Conservation (phyloP, 2,888 invertebrate species). For the Actias luna region DNA sequence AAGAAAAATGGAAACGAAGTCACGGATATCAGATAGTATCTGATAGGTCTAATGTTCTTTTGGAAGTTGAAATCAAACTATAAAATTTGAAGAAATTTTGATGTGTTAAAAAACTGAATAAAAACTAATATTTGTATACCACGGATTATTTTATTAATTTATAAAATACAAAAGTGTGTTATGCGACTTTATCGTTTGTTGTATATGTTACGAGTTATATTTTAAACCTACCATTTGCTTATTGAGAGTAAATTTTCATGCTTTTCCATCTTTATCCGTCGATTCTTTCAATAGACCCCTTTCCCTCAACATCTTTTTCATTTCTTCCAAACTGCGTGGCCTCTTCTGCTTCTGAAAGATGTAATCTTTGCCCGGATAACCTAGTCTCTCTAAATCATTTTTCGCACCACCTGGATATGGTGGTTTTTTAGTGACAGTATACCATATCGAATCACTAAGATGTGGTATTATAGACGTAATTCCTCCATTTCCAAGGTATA, state of each 20-base stretch:
- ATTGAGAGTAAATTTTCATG: not conserved
- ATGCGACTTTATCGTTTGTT: not conserved
- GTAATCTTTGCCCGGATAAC: slow-evolving; percentile 14
- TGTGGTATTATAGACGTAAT: slow-evolving; percentile 10
- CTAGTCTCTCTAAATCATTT: slow-evolving; percentile 20
- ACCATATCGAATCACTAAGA: slow-evolving; percentile 24
- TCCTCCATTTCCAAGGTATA: not conserved
- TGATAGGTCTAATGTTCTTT: too few relatives aligned
- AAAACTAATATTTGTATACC: not conserved
- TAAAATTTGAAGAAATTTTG: too few relatives aligned
- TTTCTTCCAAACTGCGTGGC: slow-evolving; percentile 19
- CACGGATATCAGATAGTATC: too few relatives aligned
- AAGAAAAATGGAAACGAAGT: too few relatives aligned
- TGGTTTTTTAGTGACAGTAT: slow-evolving; percentile 18
- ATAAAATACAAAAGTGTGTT: not conserved
- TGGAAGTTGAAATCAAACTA: too few relatives aligned
- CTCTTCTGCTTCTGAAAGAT: slow-evolving; percentile 25
- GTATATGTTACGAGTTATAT: not conserved
- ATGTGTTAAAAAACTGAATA: not conserved
- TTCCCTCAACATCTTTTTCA: slow-evolving; percentile 22
- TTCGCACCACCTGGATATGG: slow-evolving; percentile 17
- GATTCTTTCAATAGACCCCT: slow-evolving; percentile 14
- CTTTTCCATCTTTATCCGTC: slow-evolving; percentile 7
- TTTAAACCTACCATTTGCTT: not conserved
- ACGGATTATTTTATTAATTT: not conserved